A percentile compares a stretch with the other conserved stretches of the same genome.
Conservation (phyloP, 1,140 invertebrate genomes). For the Drosophila teissieri region DNA sequence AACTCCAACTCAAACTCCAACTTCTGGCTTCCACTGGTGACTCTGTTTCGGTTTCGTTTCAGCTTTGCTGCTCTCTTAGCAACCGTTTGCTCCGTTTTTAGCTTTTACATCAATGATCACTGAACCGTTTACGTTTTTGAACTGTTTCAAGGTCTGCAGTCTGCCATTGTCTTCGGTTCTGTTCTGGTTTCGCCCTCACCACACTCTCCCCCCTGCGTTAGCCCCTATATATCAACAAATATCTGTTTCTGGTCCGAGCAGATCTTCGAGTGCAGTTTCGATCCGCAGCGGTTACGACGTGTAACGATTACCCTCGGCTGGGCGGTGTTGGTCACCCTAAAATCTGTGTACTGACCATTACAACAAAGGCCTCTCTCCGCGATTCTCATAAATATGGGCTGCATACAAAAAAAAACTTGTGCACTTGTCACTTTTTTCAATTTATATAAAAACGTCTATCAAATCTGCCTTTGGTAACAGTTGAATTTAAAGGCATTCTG, state of each 20-base stretch:
- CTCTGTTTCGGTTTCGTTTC: conserved; percentile 44
- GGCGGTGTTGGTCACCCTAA: conserved; percentile 14
- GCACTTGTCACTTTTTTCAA: too few species aligned
- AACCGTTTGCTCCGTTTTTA: conserved; percentile 50
- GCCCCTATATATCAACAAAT: conserved; percentile 9
- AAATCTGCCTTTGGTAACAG: not conserved
- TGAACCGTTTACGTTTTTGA: conserved; percentile 85
- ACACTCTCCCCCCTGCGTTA: not conserved
- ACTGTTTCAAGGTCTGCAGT: conserved; percentile 84
- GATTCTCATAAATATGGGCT: conserved; percentile 25
- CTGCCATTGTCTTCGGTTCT: conserved; percentile 53
- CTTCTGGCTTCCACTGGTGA: conserved; percentile 21
- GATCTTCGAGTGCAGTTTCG: conserved; percentile 29
- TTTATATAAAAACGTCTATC: not conserved
- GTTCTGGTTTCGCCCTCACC: conserved; percentile 8
- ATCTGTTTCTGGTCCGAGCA: conserved; percentile 30
- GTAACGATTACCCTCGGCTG: conserved; percentile 23
- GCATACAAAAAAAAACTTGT: not conserved
- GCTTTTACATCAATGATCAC: conserved; percentile 84
- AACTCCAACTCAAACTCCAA: conserved; percentile 2
- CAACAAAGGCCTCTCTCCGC: conserved; percentile 13
- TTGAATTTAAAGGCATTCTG: not conserved
- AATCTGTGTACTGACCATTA: conserved; percentile 20
- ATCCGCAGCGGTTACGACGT: conserved; percentile 25
- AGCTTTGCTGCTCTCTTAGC: conserved; percentile 18